Evolutionary conservation across 2,113 vertebrate genomes (phyloP), one percentile per base, ranked within the genome.

Genomic region (Nycticebus coucang): DNA sequence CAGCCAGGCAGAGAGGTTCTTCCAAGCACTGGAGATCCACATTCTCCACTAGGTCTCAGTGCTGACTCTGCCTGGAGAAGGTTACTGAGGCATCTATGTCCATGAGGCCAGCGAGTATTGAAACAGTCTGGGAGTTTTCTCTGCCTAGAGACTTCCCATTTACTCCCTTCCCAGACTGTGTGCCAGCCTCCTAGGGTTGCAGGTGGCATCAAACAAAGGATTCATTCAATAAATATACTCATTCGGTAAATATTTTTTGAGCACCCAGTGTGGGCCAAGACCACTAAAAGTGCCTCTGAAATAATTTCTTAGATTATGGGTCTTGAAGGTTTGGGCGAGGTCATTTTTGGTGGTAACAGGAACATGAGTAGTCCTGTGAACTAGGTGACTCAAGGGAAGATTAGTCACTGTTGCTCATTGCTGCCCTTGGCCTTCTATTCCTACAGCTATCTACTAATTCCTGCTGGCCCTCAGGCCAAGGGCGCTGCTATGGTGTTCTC

Each of bases 11-110:
- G 64, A 71, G 50, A 19, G 4, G 57, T 22, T 60, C 18, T 21
- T 22, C 28, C 9, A 4, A 3, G 33, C 41, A 22, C 4, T 13
- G 3, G 55, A 35, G 8, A 24, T 3, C 50, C 10, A 0, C 0
- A 22, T 4, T 45, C 50, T 41, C 64, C 14, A 18, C n/a, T 7
- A 60, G n/a, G 22, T 24, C 1, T 17, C 30, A 8, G 15, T n/a
- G 53, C 53, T 87, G 28, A 22, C 45, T 8, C 19, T 66, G 68
- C 59, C 26, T 53, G 12, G 18, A 37, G 59, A 53, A 30, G 7
- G 6, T 26, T 13, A 7, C 17, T 12, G 30, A 55, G 93, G n/a
- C 9, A 14, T 55, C n/a, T 18, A 37, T 0, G 7, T 17, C 55
- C 19, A 64, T 11, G 30, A 5, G 9, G 2, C 37, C 22, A 33